Conservation (phyloP, 1,140 invertebrate genomes). For the Zaprionus gabonicus region DNA sequence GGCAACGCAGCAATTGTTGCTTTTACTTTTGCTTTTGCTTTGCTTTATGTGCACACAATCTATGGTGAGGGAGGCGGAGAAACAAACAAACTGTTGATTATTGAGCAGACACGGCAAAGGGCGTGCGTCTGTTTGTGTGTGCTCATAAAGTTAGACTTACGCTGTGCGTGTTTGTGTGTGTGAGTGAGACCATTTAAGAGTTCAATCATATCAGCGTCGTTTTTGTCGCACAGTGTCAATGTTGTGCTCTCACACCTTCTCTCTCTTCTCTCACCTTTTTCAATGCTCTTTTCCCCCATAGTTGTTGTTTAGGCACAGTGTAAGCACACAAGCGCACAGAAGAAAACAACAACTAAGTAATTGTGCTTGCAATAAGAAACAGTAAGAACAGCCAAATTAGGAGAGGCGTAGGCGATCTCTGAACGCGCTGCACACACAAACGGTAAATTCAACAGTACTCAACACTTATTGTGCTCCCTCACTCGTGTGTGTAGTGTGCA, state of each 20-base stretch:
- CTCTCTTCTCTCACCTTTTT: not conserved
- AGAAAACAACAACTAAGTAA: constrained; percentile 33
- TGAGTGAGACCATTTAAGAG: constrained; percentile 60
- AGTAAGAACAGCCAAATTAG: constrained; percentile 25
- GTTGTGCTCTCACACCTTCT: constrained; percentile 18
- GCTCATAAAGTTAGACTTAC: constrained; percentile 23
- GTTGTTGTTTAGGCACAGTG: constrained; percentile 49
- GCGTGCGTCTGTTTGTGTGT: constrained; percentile 21
- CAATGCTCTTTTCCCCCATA: not conserved
- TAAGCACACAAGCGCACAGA: constrained; percentile 26
- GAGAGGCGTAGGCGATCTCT: constrained; percentile 1
- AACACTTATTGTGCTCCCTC: not conserved
- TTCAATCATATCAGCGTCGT: constrained; percentile 76
- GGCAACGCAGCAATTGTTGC: constrained; percentile 50
- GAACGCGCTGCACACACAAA: constrained; percentile 22
- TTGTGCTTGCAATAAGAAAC: constrained; percentile 40
- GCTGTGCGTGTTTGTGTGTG: not conserved
- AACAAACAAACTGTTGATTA: constrained; percentile 77
- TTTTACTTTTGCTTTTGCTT: constrained; percentile 40
- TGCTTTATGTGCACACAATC: constrained; percentile 41
- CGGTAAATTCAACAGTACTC: not conserved
- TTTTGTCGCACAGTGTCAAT: constrained; percentile 67
- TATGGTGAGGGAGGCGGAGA: constrained; percentile 37
- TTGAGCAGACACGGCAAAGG: constrained; percentile 56
- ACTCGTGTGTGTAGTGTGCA: constrained; percentile 33